phyloP scores from a whole-genome alignment of 2,888 invertebrate genomes.

The Hoplodrina blanda region DNA sequence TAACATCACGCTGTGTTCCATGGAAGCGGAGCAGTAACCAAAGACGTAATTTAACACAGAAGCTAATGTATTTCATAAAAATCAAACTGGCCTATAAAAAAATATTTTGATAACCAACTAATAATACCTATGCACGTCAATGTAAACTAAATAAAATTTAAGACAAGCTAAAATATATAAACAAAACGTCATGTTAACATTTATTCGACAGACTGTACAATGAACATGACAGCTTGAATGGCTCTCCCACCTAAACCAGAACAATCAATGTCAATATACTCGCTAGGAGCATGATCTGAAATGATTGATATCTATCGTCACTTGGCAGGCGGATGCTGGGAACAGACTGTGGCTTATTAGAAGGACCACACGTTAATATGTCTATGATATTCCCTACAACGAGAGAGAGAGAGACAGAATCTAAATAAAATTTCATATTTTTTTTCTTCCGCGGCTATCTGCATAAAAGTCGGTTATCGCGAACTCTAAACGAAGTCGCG shows the following conservation, averaged over 20 bases:
- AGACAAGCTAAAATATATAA: background rate
- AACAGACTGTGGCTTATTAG: conserved; percentile 24
- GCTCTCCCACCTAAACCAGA: conserved; percentile 51
- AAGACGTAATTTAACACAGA: too few species aligned
- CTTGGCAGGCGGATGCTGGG: conserved; percentile 41
- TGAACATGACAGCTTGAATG: conserved; percentile 20
- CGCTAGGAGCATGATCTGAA: conserved; percentile 32
- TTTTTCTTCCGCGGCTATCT: too few species aligned
- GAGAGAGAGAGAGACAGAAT: background rate
- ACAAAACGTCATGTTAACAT: conserved; percentile 15
- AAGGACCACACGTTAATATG: conserved; percentile 5
- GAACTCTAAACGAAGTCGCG: too few species aligned
- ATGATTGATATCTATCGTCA: conserved; percentile 59
- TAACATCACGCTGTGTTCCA: too few species aligned
- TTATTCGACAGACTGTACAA: conserved; percentile 10
- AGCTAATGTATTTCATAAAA: background rate
- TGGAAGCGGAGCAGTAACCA: too few species aligned
- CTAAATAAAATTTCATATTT: too few species aligned
- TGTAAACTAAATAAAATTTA: background rate
- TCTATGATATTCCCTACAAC: background rate
- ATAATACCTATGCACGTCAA: conserved; percentile 8
- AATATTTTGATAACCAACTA: background rate
- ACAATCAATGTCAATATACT: conserved; percentile 57
- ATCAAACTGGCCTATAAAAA: background rate
- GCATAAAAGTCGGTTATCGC: too few species aligned